Evolutionary conservation across 2,113 vertebrate species (phyloP), one percentile per base, ranked within the genome.

Genomic region (Plectropomus leopardus): DNA sequence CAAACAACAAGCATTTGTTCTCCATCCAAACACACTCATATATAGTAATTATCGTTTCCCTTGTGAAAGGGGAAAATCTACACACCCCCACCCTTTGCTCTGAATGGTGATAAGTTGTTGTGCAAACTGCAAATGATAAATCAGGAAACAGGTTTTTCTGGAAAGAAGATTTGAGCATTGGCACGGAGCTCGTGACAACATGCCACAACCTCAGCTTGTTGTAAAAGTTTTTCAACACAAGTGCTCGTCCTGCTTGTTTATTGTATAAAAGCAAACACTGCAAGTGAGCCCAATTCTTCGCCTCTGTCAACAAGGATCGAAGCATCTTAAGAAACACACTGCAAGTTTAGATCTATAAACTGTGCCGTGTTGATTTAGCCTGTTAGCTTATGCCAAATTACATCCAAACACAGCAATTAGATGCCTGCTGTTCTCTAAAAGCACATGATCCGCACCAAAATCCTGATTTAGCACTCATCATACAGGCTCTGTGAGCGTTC

Each of bases 131-230:
- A 70, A 83, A 88, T 83, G 78, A 88, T 64, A 89, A 89, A 92
- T 76, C 66, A 83, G 48, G 78, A 90, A 92, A 92, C 90, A 76
- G 80, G 87, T 92, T 91, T 89, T 82, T 88, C 92, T 80, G 86
- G 90, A 90, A 72, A 58, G 66, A 86, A 68, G 42, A 53, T 77
- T 78, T 26, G 58, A 83, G 64, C 48, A 23, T 76, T 87, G 78
- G 86, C 78, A 86, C 53, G 58, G 68, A 58, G 1, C 28, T 88
- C 59, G 15, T 26, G 1, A 78, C 73, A 76, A 85, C 87, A 85
- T 42, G 66, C 75, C 82, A 74, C 73, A 69, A 76, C 59, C 57
- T 72, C 72, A 44, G 71, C 78, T 74, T 59, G 60, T 80, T 79
- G 42, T 24, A 72, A 44, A 81, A 54, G 40, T 36, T 76, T 71